Conservation (phyloP, 37 sponge, comb jelly and placozoan species). For the Ianthella basta region DNA sequence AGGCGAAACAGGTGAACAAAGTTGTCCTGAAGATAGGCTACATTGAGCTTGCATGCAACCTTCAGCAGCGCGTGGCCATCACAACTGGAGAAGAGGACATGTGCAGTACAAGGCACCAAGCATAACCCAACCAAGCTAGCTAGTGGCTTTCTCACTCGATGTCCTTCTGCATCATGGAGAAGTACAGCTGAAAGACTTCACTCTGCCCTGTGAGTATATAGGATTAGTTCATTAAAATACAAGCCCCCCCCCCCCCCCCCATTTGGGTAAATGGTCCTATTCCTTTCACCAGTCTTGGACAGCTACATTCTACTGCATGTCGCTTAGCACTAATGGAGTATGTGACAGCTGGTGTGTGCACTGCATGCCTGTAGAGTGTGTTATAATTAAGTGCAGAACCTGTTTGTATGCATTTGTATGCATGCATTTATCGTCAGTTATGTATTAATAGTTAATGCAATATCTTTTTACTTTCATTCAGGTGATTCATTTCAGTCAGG, state of each 20-base stretch:
- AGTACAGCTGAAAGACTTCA: neutral
- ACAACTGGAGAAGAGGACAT: neutral
- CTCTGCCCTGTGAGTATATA: neutral
- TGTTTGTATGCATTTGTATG: too few species aligned
- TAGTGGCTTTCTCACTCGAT: neutral
- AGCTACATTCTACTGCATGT: too few species aligned
- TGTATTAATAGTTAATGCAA: too few species aligned
- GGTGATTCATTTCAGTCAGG: too few species aligned
- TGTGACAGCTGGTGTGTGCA: too few species aligned
- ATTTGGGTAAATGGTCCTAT: slow-evolving; percentile 59
- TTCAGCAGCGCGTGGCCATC: neutral
- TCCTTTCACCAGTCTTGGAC: neutral
- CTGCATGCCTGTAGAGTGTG: too few species aligned
- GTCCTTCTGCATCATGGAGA: neutral
- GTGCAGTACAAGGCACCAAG: neutral
- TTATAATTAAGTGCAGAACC: too few species aligned
- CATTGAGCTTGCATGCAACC: slow-evolving; percentile 14
- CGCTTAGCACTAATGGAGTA: too few species aligned
- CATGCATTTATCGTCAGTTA: too few species aligned
- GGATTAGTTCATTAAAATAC: too few species aligned
- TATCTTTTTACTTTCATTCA: slow-evolving; percentile 10
- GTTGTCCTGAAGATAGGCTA: slow-evolving; percentile 34
- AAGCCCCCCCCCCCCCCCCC: too few species aligned
- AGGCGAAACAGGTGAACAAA: slow-evolving; percentile 57
- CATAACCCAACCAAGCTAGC: too few species aligned